phyloP scores from a whole-genome alignment of 1,140 invertebrate genomes.

The Drosophila tsacasi region DNA sequence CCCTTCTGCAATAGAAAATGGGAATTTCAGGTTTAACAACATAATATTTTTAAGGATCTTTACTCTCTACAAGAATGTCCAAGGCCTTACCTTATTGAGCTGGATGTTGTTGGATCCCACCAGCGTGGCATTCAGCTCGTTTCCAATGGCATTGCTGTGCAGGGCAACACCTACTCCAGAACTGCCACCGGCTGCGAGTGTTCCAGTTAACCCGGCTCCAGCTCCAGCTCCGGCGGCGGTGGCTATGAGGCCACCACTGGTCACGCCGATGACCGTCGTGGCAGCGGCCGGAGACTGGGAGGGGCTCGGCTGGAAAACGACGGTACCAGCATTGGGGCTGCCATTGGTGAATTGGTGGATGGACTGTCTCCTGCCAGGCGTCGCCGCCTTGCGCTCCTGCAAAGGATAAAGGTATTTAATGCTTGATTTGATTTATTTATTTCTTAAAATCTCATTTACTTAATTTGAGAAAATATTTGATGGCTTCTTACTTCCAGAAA shows the following conservation, averaged over 20 bases:
- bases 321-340: constrained; percentile 84
- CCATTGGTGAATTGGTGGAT: constrained; percentile 85
- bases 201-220: constrained; percentile 10
- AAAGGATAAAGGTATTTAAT: not conserved
- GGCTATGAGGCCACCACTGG: constrained; percentile 79
- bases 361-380: constrained; percentile 84
- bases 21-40: not conserved
- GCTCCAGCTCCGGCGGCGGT: constrained; percentile 38
- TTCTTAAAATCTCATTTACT: not conserved
- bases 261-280: constrained; percentile 83
- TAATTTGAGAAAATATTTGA: too few relatives aligned
- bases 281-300: constrained; percentile 85
- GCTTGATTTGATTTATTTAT: not conserved
- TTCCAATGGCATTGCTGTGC: constrained; percentile 75
- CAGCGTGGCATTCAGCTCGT: constrained; percentile 84
- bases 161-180: constrained; percentile 39
- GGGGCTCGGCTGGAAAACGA: constrained; percentile 85
- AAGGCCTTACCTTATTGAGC: constrained; percentile 75
- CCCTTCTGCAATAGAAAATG: constrained; percentile 69
- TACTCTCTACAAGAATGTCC: not conserved
- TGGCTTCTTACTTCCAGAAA: too few relatives aligned
- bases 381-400: constrained; percentile 84
- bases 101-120: constrained; percentile 85
- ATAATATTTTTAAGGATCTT: not conserved
- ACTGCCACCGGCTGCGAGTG: constrained; percentile 28